A percentile compares a stretch with the other conserved stretches of the same genome.
phyloP scores from a whole-genome alignment of 2,113 vertebrate species.

The Megaceryle torquata region DNA sequence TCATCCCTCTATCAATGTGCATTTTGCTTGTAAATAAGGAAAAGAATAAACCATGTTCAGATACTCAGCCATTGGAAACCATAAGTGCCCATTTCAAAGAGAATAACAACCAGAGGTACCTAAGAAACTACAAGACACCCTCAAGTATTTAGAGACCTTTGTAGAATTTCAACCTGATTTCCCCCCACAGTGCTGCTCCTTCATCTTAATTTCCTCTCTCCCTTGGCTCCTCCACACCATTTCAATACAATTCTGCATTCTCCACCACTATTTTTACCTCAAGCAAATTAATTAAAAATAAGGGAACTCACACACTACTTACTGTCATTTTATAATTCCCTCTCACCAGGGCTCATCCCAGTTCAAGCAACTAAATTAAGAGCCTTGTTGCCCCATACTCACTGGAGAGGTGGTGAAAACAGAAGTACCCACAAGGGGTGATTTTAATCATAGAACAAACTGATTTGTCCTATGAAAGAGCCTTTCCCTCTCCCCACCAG shows the following conservation, averaged over 20 bases:
- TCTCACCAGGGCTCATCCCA: background rate
- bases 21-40: background rate
- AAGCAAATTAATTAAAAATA: background rate
- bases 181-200: background rate
- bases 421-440: rapidly evolving
- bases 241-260: background rate
- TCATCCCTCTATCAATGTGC: background rate
- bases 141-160: background rate
- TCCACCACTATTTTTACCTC: background rate
- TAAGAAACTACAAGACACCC: background rate
- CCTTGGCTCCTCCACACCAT: background rate
- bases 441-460: background rate
- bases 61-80: background rate
- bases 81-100: background rate
- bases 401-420: background rate
- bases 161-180: background rate
- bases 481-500: background rate
- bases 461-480: background rate
- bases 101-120: background rate
- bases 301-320: background rate
- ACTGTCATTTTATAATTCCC: background rate
- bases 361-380: background rate
- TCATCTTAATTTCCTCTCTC: background rate
- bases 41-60: background rate
- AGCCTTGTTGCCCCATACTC: background rate